Percentiles rank a stretch among this genome's conserved stretches.
These are phyloP conservation scores for Ostrea denselamellosa DNA, from an alignment of 1,140 invertebrate genomes.

Conservation along the genomic window DNA sequence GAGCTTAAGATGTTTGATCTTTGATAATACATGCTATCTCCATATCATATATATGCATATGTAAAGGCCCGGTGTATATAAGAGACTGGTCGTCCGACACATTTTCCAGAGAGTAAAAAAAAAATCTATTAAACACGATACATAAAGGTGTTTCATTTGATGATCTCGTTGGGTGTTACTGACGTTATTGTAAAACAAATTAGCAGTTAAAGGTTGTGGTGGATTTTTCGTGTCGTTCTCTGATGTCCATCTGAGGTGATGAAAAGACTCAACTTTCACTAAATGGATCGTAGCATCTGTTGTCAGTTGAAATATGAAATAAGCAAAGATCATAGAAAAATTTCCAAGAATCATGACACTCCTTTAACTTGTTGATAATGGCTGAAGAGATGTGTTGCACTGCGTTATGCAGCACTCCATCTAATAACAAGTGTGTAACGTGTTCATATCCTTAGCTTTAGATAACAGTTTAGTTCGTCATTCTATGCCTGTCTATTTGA, in stretches of 20 bases:
- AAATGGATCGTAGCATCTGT: neutral
- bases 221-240: neutral
- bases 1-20: too few relatives aligned
- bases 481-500: too few relatives aligned
- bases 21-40: too few relatives aligned
- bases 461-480: too few relatives aligned
- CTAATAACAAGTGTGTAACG: too few relatives aligned
- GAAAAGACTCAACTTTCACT: conserved; percentile 11
- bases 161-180: neutral
- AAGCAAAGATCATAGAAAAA: too few relatives aligned
- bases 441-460: too few relatives aligned
- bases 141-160: conserved; percentile 20
- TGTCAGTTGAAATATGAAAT: neutral
- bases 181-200: neutral
- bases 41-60: too few relatives aligned
- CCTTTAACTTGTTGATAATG: too few relatives aligned
- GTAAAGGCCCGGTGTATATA: neutral
- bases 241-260: neutral
- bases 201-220: neutral
- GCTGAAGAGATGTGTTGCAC: too few relatives aligned
- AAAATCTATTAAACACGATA: neutral
- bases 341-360: too few relatives aligned
- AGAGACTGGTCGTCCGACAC: neutral
- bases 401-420: too few relatives aligned
- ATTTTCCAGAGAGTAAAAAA: neutral